Percentiles rank a stretch among this genome's conserved stretches.
These are phyloP conservation scores for Zaprionus ornatus DNA, from an alignment of 1,140 invertebrate genomes.

Conservation along the genomic window DNA sequence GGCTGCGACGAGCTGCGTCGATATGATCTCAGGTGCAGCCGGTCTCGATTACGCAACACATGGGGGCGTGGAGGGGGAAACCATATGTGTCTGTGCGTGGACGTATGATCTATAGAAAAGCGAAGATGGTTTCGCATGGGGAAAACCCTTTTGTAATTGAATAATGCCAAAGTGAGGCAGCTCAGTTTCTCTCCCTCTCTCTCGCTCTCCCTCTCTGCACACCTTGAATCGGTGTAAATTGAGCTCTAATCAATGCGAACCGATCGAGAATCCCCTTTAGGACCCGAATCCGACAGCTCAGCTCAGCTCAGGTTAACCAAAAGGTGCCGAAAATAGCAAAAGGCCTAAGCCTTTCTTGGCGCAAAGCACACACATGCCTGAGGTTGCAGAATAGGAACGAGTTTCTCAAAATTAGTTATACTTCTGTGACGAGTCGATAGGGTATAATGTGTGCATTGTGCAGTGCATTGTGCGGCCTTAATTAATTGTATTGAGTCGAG, in stretches of 20 bases:
- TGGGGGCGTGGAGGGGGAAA: slow-evolving; percentile 22
- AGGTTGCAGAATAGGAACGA: not conserved
- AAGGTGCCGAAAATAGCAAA: slow-evolving; percentile 81
- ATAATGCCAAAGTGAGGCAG: slow-evolving; percentile 52
- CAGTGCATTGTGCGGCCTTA: slow-evolving; percentile 54
- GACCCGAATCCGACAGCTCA: no score
- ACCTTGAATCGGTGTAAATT: slow-evolving; percentile 64
- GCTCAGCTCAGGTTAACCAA: slow-evolving; percentile 76
- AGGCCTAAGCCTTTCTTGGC: slow-evolving; percentile 51
- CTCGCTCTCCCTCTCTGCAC: slow-evolving; percentile 34
- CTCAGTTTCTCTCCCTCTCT: slow-evolving; percentile 51
- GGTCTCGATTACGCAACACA: slow-evolving; percentile 43
- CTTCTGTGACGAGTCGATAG: not conserved
- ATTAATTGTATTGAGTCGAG: slow-evolving; percentile 63
- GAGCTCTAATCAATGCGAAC: slow-evolving; percentile 67
- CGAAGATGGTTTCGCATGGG: not conserved
- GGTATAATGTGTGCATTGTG: slow-evolving; percentile 46
- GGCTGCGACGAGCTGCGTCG: not conserved
- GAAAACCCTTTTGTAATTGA: slow-evolving; percentile 49
- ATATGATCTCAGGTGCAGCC: slow-evolving; percentile 40
- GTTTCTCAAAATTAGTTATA: slow-evolving; percentile 58
- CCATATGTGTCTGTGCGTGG: slow-evolving; percentile 71
- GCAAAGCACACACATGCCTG: slow-evolving; percentile 72
- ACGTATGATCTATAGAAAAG: slow-evolving; percentile 4
- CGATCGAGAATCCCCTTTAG: slow-evolving; percentile 55